Evolutionary conservation across 2,113 vertebrate genomes (phyloP).

Genomic region (Dendropsophus ebraccatus): DNA sequence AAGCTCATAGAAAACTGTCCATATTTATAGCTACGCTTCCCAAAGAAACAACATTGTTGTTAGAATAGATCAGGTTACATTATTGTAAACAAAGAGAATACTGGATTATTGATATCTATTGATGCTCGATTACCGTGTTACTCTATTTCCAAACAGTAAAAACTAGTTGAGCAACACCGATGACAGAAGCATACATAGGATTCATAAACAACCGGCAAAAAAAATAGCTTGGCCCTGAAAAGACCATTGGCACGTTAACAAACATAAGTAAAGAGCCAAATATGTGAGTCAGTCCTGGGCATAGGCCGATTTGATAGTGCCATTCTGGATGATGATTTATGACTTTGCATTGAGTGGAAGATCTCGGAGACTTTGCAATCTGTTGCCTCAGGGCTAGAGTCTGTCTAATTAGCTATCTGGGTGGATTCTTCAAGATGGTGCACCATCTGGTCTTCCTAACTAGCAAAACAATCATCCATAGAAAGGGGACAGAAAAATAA

Average conservation of each 20-base stretch:
- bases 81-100: background rate
- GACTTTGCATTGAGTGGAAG: slow-evolving; percentile 64
- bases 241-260: slow-evolving; percentile 50
- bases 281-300: slow-evolving; percentile 62
- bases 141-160: slow-evolving; percentile 50
- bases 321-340: slow-evolving; percentile 67
- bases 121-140: background rate
- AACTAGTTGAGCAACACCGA: slow-evolving; percentile 44
- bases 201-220: slow-evolving; percentile 39
- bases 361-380: slow-evolving; percentile 67
- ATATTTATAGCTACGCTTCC: background rate
- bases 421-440: slow-evolving; percentile 70
- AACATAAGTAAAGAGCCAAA: slow-evolving; percentile 43
- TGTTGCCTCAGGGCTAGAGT: slow-evolving; percentile 64
- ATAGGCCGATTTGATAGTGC: slow-evolving; percentile 67
- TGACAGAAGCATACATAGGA: slow-evolving; percentile 21
- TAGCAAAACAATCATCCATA: slow-evolving; percentile 59
- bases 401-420: slow-evolving; percentile 67
- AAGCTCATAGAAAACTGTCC: background rate
- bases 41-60: background rate
- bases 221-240: slow-evolving; percentile 48
- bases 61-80: background rate
- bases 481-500: slow-evolving; percentile 61
- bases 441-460: slow-evolving; percentile 64
- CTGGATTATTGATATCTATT: background rate